phyloP scores from a whole-genome alignment of 2,113 vertebrate genomes.

The Bufo bufo region DNA sequence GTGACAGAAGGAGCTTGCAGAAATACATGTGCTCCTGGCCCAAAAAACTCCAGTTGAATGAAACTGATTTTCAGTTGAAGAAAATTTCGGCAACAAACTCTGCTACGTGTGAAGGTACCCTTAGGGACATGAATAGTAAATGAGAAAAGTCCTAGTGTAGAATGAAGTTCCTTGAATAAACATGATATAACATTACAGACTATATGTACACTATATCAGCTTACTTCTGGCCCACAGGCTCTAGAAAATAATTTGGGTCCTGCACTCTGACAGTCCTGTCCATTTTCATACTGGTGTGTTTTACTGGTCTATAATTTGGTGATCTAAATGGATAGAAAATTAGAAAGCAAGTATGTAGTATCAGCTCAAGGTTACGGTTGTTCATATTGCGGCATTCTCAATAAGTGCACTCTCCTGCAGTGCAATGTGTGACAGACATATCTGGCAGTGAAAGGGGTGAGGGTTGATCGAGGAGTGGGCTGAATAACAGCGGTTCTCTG shows the following conservation, averaged over 20 bases:
- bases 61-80: too few species aligned
- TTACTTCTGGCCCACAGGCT: neutral
- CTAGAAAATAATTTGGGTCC: neutral
- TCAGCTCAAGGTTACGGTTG: slow-evolving; percentile 6
- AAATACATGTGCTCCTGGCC: too few species aligned
- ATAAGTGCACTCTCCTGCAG: neutral
- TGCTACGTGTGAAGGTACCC: too few species aligned
- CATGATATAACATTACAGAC: neutral
- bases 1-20: too few species aligned
- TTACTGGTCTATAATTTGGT: neutral
- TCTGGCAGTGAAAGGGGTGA: slow-evolving; percentile 19
- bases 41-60: too few species aligned
- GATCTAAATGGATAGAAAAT: neutral
- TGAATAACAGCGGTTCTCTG: slow-evolving; percentile 34
- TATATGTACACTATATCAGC: too few species aligned
- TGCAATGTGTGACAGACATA: neutral
- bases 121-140: neutral
- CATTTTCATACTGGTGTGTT: neutral
- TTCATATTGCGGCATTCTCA: neutral
- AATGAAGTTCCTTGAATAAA: neutral
- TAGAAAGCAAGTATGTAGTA: too few species aligned
- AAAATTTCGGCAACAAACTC: too few species aligned
- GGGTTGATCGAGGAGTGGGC: neutral
- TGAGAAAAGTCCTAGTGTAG: neutral
- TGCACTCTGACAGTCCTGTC: neutral